Base-by-base conservation (phyloP, 2,888 invertebrate species). In the Aphodius granarius region DNA sequence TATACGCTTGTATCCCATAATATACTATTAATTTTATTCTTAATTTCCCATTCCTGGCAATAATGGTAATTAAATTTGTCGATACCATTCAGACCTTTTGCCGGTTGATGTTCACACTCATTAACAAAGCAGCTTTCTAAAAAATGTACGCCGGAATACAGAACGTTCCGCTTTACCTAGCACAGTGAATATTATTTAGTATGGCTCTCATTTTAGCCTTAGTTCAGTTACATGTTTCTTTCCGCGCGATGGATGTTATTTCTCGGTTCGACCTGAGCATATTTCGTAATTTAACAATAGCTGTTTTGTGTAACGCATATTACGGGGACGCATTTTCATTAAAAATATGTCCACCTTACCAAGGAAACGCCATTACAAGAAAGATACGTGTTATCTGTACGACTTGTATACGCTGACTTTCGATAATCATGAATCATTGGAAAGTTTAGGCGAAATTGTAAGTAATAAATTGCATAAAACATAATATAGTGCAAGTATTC, bases 391-490 rank as follows among this genome's bases (percentile, higher is more conserved):
- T 81, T 95, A 94, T 88, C 91, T 95, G 77, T 89, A 93, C 84
- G 95, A 95, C 89, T 90, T 96, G 78, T 95, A 95, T 84, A 95
- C 95, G 72, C 91, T 96, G 82, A 95, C 95, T 72, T 95, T 95
- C 85, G 94, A 94, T 86, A 93, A 94, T 83, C 92, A 94, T 83
- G 95, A 95, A 87, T 92, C 92, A 71, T 89, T 94, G 80, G 93
- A 94, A 84, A 92, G 92, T 83, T 88, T 93, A 81, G 92, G 92
- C 83, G 90, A 92, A 85, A 88, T 89, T 81, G 91, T 91, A 89
- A 91, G 91, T 91, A 82, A 64, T 68, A 63, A 43, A 4, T 9
- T 23, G 9, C 23, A 4, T 23, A 43, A 43, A 43, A 0, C 43
- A 43, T 43, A 43, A 43, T 43, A n/a, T n/a, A n/a, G n/a, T n/a